Evolutionary conservation across 53 echinoderm and acorn worm genomes (phyloP).

Genomic region (Pentamera pediparva): DNA sequence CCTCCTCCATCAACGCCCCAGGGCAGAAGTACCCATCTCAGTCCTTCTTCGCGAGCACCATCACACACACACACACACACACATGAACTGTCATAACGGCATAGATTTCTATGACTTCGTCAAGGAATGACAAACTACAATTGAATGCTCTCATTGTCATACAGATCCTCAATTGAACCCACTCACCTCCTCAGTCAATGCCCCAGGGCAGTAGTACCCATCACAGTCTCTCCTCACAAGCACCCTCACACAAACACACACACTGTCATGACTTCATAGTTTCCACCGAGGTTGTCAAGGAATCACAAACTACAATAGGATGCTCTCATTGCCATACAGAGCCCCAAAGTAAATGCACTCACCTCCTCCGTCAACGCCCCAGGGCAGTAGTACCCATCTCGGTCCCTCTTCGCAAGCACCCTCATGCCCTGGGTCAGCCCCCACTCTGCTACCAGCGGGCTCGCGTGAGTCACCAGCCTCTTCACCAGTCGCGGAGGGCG

Average conservation of each 20-base stretch:
- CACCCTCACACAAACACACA: too few relatives aligned
- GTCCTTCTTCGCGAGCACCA: slow-evolving; percentile 68
- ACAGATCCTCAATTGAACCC: too few relatives aligned
- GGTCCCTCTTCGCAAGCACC: slow-evolving; percentile 75
- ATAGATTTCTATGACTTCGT: too few relatives aligned
- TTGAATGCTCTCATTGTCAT: too few relatives aligned
- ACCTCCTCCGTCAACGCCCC: slow-evolving; percentile 42
- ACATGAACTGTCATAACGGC: too few relatives aligned
- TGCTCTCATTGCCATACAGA: background rate
- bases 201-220: slow-evolving; percentile 78
- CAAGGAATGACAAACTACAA: too few relatives aligned
- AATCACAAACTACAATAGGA: too few relatives aligned
- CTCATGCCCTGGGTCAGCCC: slow-evolving; percentile 74
- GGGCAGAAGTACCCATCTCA: slow-evolving; percentile 83
- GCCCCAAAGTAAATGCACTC: background rate
- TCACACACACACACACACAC: too few relatives aligned
- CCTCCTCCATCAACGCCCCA: slow-evolving; percentile 30
- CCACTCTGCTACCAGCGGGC: slow-evolving; percentile 11
- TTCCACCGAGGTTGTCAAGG: too few relatives aligned
- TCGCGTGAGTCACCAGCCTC: slow-evolving; percentile 14
- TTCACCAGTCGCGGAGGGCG: slow-evolving; percentile 31
- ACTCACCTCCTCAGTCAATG: slow-evolving; percentile 2
- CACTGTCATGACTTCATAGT: too few relatives aligned
- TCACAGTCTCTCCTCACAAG: slow-evolving; percentile 75
- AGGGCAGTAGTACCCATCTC: slow-evolving; percentile 86